Evolutionary conservation across 2,113 vertebrate genomes (phyloP).

Genomic region (Psephotus haematonotus): DNA sequence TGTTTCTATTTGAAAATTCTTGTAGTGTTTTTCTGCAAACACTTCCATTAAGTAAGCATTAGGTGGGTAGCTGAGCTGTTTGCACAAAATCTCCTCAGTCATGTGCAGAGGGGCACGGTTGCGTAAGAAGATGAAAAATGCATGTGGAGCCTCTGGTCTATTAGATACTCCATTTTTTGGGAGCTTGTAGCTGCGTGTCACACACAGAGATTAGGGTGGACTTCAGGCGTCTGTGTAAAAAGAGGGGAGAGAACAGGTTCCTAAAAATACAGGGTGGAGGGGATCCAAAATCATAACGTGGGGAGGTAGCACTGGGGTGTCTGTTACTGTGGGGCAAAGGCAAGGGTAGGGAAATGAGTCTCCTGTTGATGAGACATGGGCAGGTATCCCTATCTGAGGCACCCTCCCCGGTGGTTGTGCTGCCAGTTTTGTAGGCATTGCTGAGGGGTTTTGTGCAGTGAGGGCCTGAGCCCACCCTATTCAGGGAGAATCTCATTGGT

Average conservation of each 20-base stretch:
- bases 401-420: not conserved
- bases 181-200: not conserved
- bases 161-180: not conserved
- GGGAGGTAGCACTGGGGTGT: not conserved
- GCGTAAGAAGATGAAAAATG: slow-evolving; percentile 33
- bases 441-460: not conserved
- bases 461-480: not conserved
- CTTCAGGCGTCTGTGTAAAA: not conserved
- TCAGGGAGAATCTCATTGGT: not conserved
- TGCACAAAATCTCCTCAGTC: slow-evolving; percentile 12
- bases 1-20: slow-evolving; percentile 76
- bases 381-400: not conserved
- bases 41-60: slow-evolving; percentile 68
- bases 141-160: not conserved
- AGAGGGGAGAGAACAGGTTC: not conserved
- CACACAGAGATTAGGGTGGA: not conserved
- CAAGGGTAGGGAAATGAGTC: not conserved
- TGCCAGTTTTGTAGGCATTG: not conserved
- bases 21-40: slow-evolving; percentile 69
- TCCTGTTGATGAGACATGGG: not conserved
- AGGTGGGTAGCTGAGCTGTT: slow-evolving; percentile 53
- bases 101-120: not conserved
- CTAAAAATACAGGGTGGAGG: not conserved
- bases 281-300: accelerated
- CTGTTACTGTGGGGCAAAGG: not conserved